Conservation (phyloP, 1,140 invertebrate genomes). For the Meloidogyne floridensis region DNA sequence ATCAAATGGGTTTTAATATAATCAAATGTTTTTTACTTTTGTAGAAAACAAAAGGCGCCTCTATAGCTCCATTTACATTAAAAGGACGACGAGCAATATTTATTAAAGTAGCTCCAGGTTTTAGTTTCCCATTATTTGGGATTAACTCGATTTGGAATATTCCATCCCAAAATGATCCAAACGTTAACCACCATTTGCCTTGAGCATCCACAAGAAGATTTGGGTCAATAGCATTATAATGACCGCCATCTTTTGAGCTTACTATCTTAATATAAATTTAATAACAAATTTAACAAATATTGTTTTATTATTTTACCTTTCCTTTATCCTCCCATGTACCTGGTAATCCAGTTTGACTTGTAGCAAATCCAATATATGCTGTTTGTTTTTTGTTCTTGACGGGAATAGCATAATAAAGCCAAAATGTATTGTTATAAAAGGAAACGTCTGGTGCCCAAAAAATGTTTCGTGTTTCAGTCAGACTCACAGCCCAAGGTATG, state of each 20-base stretch:
- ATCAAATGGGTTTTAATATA: too few relatives aligned
- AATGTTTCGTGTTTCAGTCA: neutral
- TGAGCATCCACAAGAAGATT: constrained; percentile 23
- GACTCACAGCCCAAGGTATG: constrained; percentile 9
- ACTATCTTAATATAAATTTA: constrained; percentile 16
- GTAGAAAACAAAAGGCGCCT: constrained; percentile 21
- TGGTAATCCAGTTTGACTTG: neutral
- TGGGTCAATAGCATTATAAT: constrained; percentile 32
- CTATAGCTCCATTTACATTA: neutral
- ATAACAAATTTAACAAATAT: neutral
- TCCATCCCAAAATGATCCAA: constrained; percentile 20
- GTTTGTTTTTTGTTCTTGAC: constrained; percentile 1
- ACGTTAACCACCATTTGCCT: constrained; percentile 22
- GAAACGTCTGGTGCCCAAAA: constrained; percentile 26
- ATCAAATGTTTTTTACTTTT: constrained; percentile 5
- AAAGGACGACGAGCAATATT: constrained; percentile 10
- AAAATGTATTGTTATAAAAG: neutral
- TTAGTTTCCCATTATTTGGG: constrained; percentile 10
- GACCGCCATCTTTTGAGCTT: neutral
- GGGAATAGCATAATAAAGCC: constrained; percentile 16
- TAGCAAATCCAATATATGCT: constrained; percentile 12
- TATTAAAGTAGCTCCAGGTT: neutral
- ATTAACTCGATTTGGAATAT: constrained; percentile 20
- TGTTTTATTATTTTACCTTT: neutral
- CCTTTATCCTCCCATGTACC: neutral